Base-by-base conservation (phyloP, 2,888 invertebrate genomes). In the Argynnis bischoffii region DNA sequence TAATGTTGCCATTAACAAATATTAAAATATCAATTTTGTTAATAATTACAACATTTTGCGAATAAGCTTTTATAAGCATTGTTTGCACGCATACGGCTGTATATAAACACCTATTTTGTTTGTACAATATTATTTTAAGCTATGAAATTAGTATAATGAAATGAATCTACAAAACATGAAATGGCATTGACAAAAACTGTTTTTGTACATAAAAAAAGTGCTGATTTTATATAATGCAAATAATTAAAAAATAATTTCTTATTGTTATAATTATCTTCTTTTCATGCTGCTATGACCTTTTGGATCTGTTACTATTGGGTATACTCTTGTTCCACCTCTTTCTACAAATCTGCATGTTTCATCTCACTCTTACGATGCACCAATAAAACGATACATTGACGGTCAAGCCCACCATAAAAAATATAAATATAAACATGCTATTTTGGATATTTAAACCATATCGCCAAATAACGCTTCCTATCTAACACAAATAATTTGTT, bases 371-470 rank as follows among this genome's bases (percentile, higher is more conserved):
- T 76, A 81, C 78, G 79, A 80, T 83, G 85, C 89, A 90, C 91
- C 88, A 90, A 91, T 87, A 88, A 85, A 78, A 79, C 83, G 84
- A 85, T 83, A 80, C 85, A 78, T 87, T 89, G 78, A 82, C 89
- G 86, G 88, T 90, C 90, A 92, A 91, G 92, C 91, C 88, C 88
- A 81, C 86, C 80, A 81, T 80, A 92, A 92, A 91, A 92, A 92
- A 92, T 88, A 88, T 85, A 91, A 88, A 89, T 88, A 83, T 70
- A 91, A 91, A 92, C 90, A 92, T 73, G 87, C 89, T 75, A 91
- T 92, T 86, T 84, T 92, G 82, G 90, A 92, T 74, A 80, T 87
- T 50, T 90, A 84, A 88, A 51, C 47, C 75, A 68, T 75, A 78
- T 68, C 64, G 63, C 67, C 68, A 70, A 75, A 74, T 73, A 76